These are phyloP conservation scores for Aegotheles bennettii DNA, from an alignment of 2,113 vertebrate species.

Conservation along the genomic window DNA sequence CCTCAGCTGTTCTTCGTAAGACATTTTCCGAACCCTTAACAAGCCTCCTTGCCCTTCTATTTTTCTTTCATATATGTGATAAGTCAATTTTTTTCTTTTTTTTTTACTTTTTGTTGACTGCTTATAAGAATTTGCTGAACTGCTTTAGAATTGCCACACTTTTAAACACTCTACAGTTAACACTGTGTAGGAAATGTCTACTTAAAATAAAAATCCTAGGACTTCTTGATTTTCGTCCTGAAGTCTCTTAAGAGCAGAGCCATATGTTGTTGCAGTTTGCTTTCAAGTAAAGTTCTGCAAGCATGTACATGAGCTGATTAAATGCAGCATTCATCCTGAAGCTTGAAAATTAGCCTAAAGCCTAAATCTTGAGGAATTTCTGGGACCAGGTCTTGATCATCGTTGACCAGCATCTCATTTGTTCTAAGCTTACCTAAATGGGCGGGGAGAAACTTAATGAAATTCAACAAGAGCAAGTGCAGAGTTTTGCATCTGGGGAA, in stretches of 20 bases:
- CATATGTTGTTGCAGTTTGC: neutral
- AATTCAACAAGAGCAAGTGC: too few relatives aligned
- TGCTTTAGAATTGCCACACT: neutral
- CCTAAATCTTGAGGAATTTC: neutral
- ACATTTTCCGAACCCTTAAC: too few relatives aligned
- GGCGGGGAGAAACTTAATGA: too few relatives aligned
- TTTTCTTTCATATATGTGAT: neutral
- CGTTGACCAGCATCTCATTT: neutral
- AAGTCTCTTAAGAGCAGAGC: neutral
- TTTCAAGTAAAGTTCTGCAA: neutral
- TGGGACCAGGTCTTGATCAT: neutral
- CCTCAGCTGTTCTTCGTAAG: too few relatives aligned
- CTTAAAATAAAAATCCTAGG: neutral
- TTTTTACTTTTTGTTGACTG: neutral
- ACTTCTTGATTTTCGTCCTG: neutral
- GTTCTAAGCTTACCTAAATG: neutral
- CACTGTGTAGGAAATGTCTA: neutral
- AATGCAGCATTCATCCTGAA: neutral
- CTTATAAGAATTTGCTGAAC: neutral
- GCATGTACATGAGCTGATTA: neutral
- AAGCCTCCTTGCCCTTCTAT: too few relatives aligned
- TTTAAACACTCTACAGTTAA: neutral
- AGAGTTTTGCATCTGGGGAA: too few relatives aligned
- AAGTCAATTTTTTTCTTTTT: neutral
- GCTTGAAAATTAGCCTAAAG: neutral